Conservation (phyloP, 2,113 vertebrate species). For the Notothenia rossii region DNA sequence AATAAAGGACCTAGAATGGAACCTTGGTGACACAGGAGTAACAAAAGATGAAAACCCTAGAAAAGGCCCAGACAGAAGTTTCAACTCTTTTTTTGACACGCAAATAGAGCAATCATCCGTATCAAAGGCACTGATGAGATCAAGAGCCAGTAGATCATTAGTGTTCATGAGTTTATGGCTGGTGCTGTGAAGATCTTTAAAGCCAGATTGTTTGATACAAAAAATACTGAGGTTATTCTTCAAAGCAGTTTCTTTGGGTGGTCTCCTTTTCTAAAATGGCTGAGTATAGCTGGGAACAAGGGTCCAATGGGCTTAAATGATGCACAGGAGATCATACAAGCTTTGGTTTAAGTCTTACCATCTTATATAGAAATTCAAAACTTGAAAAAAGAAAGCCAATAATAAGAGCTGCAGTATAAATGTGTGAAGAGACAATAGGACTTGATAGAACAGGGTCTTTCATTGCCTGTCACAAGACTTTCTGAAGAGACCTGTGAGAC, state of each 20-base stretch:
- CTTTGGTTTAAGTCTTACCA: background rate
- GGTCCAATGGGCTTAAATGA: background rate
- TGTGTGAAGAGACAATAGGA: background rate
- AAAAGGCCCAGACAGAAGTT: conserved; percentile 3
- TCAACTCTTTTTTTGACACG: conserved; percentile 31
- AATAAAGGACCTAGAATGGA: background rate
- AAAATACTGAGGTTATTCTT: conserved; percentile 29
- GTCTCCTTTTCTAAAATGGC: conserved; percentile 18
- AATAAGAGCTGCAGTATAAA: background rate
- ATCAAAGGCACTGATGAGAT: conserved; percentile 57
- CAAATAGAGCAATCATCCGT: conserved; percentile 38
- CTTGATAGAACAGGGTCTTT: conserved; percentile 25
- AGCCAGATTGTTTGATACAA: conserved; percentile 35
- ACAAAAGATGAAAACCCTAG: background rate
- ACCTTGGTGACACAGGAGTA: conserved; percentile 4
- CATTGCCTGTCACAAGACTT: conserved; percentile 51
- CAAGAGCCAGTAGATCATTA: conserved; percentile 56
- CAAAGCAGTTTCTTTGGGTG: conserved; percentile 20
- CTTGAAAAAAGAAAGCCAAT: background rate
- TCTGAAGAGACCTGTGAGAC: conserved; percentile 59
- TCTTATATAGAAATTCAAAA: conserved; percentile 3
- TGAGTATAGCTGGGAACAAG: background rate
- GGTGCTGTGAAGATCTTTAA: conserved; percentile 36
- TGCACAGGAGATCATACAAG: conserved; percentile 10
- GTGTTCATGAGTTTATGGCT: conserved; percentile 33